phyloP scores from a whole-genome alignment of 2,113 vertebrate genomes.

The Gyps fulvus region DNA sequence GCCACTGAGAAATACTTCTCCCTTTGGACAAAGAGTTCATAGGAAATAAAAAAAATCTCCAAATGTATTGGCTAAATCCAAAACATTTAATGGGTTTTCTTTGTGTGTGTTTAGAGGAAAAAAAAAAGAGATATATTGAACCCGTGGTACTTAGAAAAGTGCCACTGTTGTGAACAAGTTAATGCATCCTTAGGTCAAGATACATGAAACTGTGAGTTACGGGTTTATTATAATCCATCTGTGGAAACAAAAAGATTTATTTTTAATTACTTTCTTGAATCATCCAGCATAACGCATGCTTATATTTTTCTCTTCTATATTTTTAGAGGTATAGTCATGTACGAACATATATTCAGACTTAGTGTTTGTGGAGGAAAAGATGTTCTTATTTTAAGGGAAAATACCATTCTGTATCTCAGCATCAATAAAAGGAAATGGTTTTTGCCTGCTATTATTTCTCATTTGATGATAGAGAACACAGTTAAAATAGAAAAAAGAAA shows the following conservation, averaged over 20 bases:
- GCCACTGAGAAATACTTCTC: background rate
- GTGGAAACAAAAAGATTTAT: background rate
- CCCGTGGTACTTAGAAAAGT: background rate
- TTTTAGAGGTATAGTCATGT: background rate
- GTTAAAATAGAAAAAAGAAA: background rate
- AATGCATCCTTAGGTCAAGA: background rate
- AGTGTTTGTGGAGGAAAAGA: background rate
- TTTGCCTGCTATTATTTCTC: background rate
- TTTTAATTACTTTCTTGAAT: background rate
- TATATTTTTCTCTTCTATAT: background rate
- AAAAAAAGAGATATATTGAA: background rate
- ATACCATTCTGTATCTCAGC: background rate
- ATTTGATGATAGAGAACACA: background rate
- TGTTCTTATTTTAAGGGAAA: background rate
- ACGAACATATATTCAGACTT: background rate
- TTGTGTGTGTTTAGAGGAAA: background rate
- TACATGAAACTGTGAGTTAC: background rate
- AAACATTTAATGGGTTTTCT: background rate
- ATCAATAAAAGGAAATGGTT: background rate
- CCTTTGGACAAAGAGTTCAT: background rate
- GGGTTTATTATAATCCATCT: background rate
- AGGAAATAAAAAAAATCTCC: constrained; percentile 5
- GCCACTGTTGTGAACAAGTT: background rate
- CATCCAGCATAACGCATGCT: background rate
- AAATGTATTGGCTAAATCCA: constrained; percentile 10